phyloP scores from a whole-genome alignment of 2,113 vertebrate genomes.

The Neogale vison region DNA sequence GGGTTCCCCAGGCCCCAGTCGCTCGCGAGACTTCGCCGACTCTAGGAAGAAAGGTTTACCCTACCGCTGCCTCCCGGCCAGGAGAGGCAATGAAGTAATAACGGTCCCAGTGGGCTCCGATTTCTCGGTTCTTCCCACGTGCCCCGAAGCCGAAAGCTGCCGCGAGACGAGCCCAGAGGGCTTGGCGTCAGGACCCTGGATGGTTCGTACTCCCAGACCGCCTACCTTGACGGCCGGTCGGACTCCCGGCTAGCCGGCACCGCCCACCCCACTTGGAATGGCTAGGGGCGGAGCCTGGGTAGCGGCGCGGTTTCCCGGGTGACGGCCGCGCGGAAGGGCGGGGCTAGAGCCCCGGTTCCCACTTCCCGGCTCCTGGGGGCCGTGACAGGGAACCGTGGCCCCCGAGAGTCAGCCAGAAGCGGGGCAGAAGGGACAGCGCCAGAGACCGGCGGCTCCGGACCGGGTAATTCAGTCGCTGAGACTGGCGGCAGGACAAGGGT shows the following conservation, averaged over 20 bases:
- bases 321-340: slow-evolving; percentile 26
- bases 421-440: not conserved
- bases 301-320: slow-evolving; percentile 54
- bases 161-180: not conserved
- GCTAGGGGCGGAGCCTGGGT: not conserved
- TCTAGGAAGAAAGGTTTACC: not conserved
- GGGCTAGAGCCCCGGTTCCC: not conserved
- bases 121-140: not conserved
- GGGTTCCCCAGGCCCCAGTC: not conserved
- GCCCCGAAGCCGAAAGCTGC: not conserved
- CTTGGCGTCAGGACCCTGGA: not conserved
- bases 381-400: not conserved
- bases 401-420: not conserved
- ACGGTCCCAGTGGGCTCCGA: not conserved
- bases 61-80: not conserved
- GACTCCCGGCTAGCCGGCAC: accelerated
- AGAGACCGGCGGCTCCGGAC: not conserved
- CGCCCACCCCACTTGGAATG: not conserved
- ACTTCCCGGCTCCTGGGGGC: not conserved
- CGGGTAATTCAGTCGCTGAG: not conserved
- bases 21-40: not conserved
- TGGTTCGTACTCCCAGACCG: not conserved
- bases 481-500: not conserved
- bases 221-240: accelerated
- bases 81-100: not conserved